Conservation (phyloP, 2,888 invertebrate species). For the Actias luna region DNA sequence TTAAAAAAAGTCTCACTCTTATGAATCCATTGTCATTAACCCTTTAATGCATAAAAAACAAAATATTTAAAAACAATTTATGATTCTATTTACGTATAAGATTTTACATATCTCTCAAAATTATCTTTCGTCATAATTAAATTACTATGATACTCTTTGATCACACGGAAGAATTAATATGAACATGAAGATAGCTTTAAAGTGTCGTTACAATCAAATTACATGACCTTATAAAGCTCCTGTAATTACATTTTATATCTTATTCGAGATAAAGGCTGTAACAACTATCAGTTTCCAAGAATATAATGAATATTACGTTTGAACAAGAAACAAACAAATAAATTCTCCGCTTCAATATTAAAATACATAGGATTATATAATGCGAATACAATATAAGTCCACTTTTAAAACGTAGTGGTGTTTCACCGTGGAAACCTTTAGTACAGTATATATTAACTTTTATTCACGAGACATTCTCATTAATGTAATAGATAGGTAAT, state of each 20-base stretch:
- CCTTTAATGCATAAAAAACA: background rate
- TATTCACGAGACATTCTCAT: background rate
- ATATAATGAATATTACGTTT: background rate
- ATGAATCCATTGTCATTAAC: background rate
- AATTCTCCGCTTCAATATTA: background rate
- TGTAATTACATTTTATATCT: background rate
- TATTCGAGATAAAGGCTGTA: background rate
- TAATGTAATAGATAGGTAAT: background rate
- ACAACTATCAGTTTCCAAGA: background rate
- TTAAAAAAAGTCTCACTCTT: constrained; percentile 6
- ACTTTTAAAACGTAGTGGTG: background rate
- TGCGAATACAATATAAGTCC: background rate
- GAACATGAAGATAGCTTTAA: background rate
- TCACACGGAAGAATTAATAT: background rate
- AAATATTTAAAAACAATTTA: background rate
- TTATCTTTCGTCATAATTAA: background rate
- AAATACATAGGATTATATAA: background rate
- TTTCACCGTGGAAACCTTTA: background rate
- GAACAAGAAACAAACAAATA: background rate
- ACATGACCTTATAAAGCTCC: background rate
- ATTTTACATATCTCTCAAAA: background rate
- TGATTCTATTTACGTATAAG: background rate
- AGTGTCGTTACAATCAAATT: background rate
- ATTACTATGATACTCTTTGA: background rate
- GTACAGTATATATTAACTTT: background rate